Evolutionary conservation across 2,113 vertebrate genomes (phyloP).

Genomic region (Spea bombifrons): DNA sequence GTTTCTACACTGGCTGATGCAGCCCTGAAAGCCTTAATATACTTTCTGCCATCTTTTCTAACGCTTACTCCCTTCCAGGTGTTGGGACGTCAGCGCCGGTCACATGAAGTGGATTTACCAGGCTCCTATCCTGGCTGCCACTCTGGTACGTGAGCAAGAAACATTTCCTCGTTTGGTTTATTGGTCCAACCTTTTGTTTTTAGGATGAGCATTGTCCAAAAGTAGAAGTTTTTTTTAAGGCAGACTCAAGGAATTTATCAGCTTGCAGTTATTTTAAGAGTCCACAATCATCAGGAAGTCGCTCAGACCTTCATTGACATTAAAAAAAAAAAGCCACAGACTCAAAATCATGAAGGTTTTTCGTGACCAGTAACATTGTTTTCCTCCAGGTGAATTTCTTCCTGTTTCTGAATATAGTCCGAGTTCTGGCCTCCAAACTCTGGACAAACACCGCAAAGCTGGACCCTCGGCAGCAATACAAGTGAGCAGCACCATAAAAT

Average conservation of each 20-base stretch:
- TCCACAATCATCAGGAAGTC: too few relatives aligned
- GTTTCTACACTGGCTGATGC: too few relatives aligned
- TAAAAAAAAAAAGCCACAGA: too few relatives aligned
- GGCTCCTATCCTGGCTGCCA: conserved; percentile 75
- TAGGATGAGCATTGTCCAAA: too few relatives aligned
- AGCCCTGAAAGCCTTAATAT: too few relatives aligned
- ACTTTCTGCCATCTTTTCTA: not conserved
- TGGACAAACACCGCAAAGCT: conserved; percentile 78
- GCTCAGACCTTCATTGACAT: too few relatives aligned
- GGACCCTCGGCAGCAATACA: conserved; percentile 76
- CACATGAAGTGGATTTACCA: conserved; percentile 82
- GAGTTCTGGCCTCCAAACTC: conserved; percentile 76
- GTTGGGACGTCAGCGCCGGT: conserved; percentile 79
- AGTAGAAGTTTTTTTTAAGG: too few relatives aligned
- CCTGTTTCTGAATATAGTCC: conserved; percentile 76
- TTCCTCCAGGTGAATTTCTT: conserved; percentile 74
- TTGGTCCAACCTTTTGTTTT: too few relatives aligned
- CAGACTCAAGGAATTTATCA: too few relatives aligned
- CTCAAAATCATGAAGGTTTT: too few relatives aligned
- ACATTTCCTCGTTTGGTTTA: not conserved
- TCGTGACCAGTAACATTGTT: not conserved
- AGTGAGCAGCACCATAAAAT: conserved; percentile 53
- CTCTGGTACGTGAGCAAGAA: conserved; percentile 63
- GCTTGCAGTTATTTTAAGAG: too few relatives aligned
- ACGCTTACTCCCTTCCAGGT: conserved; percentile 55